Conservation (phyloP, 2,113 vertebrate species). For the Epinephelus lanceolatus region DNA sequence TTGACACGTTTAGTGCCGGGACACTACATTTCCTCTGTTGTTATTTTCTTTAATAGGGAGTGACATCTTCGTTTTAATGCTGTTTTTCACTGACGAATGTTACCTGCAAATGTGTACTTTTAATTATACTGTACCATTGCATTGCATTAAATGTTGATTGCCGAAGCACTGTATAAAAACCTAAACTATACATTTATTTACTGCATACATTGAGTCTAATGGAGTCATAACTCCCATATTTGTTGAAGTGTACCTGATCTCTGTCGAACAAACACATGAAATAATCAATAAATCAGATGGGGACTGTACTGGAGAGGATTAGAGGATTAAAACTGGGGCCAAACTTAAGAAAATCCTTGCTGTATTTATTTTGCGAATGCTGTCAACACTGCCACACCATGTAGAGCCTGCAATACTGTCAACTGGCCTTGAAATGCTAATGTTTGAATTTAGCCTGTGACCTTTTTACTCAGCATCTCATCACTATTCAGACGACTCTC, state of each 20-base stretch:
- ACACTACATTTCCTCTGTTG: slow-evolving; percentile 17
- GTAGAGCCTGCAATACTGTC: not conserved
- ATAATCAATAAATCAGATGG: slow-evolving; percentile 50
- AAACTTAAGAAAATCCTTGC: slow-evolving; percentile 48
- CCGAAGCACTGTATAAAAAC: not conserved
- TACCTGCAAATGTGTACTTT: not conserved
- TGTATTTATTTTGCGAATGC: slow-evolving; percentile 25
- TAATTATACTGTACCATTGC: not conserved
- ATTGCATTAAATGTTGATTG: not conserved
- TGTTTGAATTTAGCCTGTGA: not conserved
- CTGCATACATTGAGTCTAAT: not conserved
- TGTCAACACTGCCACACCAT: not conserved
- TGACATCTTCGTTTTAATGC: not conserved
- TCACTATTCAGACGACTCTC: slow-evolving; percentile 6
- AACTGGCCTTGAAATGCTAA: not conserved
- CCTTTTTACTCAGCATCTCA: not conserved
- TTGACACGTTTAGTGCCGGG: slow-evolving; percentile 49
- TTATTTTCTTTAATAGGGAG: slow-evolving; percentile 26
- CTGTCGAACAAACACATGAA: slow-evolving; percentile 14
- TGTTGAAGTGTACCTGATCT: not conserved
- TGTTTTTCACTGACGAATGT: not conserved
- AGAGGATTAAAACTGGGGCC: slow-evolving; percentile 59
- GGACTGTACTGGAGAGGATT: slow-evolving; percentile 38
- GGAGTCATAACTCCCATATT: not conserved
- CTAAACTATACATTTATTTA: not conserved